Evolutionary conservation across 2,797 vertebrate genomes (phyloP).

Genomic region (Hoplostethus atlanticus): DNA sequence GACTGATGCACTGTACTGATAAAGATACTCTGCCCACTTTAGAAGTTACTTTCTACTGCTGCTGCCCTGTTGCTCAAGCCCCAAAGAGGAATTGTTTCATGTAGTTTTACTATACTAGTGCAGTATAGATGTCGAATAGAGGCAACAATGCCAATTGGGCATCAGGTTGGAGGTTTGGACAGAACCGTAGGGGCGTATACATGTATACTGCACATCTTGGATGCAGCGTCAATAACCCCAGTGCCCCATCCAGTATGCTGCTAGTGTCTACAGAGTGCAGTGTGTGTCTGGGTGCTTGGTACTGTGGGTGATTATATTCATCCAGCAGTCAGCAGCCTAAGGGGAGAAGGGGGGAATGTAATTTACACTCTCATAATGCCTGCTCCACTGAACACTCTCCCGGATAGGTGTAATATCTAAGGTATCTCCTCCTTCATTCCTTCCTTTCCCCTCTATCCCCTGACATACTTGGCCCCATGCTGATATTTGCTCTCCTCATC

Average conservation of each 20-base stretch:
- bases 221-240: not conserved
- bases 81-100: too few relatives aligned
- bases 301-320: conserved; percentile 75
- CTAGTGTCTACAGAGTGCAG: conserved; percentile 51
- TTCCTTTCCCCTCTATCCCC: conserved; percentile 40
- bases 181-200: too few relatives aligned
- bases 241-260: conserved; percentile 50
- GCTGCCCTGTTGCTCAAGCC: too few relatives aligned
- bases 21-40: too few relatives aligned
- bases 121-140: too few relatives aligned
- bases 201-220: too few relatives aligned
- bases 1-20: not conserved
- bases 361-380: conserved; percentile 81
- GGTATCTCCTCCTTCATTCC: conserved; percentile 59
- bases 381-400: conserved; percentile 71
- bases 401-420: conserved; percentile 75
- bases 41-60: too few relatives aligned
- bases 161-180: too few relatives aligned
- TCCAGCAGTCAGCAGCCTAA: conserved; percentile 64
- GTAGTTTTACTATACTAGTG: too few relatives aligned
- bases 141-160: too few relatives aligned
- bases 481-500: conserved; percentile 67
- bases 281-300: conserved; percentile 46
- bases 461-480: conserved; percentile 51
- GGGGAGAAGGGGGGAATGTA: conserved; percentile 74